phyloP scores from a whole-genome alignment of 1,140 invertebrate genomes.

The Mycetomoellerius zeteki region DNA sequence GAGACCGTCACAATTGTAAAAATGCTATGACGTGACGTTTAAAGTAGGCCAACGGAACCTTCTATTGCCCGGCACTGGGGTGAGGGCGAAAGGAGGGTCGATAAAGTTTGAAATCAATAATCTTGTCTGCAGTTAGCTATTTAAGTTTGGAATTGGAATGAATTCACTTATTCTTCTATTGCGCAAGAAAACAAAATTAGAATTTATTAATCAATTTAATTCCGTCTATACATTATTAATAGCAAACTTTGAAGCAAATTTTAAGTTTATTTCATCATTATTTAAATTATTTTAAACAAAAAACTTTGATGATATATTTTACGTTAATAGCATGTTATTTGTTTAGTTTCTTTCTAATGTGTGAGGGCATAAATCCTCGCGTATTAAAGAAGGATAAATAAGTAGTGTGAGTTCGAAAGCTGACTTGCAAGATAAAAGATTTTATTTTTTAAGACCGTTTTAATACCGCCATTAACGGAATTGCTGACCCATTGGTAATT shows the following conservation, averaged over 20 bases:
- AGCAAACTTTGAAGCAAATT: background rate
- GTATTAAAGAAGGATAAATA: background rate
- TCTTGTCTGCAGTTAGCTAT: slow-evolving; percentile 62
- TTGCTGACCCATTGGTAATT: slow-evolving; percentile 11
- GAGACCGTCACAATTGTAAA: slow-evolving; percentile 18
- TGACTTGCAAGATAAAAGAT: background rate
- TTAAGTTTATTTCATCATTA: background rate
- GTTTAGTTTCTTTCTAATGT: background rate
- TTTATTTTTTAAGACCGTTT: background rate
- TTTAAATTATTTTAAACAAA: slow-evolving; percentile 10
- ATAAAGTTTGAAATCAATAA: slow-evolving; percentile 79
- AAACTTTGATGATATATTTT: background rate
- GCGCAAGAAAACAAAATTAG: background rate
- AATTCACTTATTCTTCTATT: background rate
- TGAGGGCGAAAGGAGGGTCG: slow-evolving; percentile 69
- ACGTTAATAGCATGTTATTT: background rate
- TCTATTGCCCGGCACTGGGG: slow-evolving; percentile 65
- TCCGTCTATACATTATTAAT: too few relatives aligned
- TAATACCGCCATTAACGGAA: background rate
- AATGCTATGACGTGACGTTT: slow-evolving; percentile 48
- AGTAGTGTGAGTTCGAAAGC: background rate
- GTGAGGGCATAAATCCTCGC: too few relatives aligned
- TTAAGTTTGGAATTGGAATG: slow-evolving; percentile 47
- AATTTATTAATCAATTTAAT: background rate
- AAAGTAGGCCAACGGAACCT: slow-evolving; percentile 79